phyloP scores from a whole-genome alignment of 2,113 vertebrate genomes.

The Coreoperca whiteheadi region DNA sequence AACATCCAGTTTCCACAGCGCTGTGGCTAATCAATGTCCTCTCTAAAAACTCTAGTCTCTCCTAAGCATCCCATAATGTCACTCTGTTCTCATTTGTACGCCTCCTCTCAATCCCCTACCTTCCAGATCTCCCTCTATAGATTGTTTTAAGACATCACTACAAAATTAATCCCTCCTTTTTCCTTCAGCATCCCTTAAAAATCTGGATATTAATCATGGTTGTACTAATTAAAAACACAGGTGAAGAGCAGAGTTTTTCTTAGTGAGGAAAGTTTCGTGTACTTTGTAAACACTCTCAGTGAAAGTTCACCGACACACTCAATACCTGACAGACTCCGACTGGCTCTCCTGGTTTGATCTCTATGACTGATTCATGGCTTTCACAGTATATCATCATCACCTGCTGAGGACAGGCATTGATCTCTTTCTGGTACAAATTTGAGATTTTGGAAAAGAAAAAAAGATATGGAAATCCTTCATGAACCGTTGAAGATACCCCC shows the following conservation, averaged over 20 bases:
- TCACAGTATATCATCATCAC: constrained; percentile 60
- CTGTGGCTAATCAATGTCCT: background rate
- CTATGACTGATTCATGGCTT: constrained; percentile 41
- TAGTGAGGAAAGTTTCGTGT: constrained; percentile 38
- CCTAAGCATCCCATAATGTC: constrained; percentile 40
- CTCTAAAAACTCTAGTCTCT: constrained; percentile 18
- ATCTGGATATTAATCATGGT: constrained; percentile 64
- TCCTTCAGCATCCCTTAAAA: constrained; percentile 72
- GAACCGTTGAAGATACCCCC: constrained; percentile 40
- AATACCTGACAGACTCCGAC: constrained; percentile 43
- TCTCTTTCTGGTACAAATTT: constrained; percentile 41
- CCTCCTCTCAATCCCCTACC: constrained; percentile 4
- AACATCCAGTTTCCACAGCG: background rate
- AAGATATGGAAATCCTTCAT: constrained; percentile 77
- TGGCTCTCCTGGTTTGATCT: constrained; percentile 59
- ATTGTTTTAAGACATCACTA: constrained; percentile 41
- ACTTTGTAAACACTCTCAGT: constrained; percentile 79
- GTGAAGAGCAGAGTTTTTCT: constrained; percentile 19
- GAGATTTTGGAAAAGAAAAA: constrained; percentile 31
- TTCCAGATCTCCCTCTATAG: constrained; percentile 26
- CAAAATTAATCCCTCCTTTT: constrained; percentile 63
- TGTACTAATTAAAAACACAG: constrained; percentile 19
- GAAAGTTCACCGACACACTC: constrained; percentile 54
- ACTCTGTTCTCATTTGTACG: constrained; percentile 3
- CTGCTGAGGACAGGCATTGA: background rate